Base-by-base conservation (phyloP, 2,888 invertebrate species). In the Stomorhina lunata region DNA sequence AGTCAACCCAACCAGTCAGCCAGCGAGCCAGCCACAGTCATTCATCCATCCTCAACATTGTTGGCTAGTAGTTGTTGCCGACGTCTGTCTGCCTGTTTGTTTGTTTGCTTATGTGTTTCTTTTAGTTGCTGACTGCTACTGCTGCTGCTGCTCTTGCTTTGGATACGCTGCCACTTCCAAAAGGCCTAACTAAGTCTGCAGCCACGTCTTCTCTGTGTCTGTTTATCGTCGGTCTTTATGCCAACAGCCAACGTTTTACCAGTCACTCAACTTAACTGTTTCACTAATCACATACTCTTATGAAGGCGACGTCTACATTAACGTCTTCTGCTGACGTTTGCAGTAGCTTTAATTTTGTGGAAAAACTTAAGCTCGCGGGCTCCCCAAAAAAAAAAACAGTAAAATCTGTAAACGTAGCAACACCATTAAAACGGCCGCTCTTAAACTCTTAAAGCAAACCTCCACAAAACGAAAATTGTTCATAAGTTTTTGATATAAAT, bases 1-100 rank as follows among this genome's bases (percentile, higher is more conserved):
- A 87, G 87, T 85, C 78, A 86, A 50, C 40, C 43, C n/a, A 86
- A 68, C 86, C 87, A 87, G 88, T 89, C 87, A 84, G 85, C 84
- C 78, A 81, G 73, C 76, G 86, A 86, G 87, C 84, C 76, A 86
- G 86, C 84, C 84, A 65, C 61, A 76, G 69, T 71, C 81, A 81
- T 73, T 69, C 79, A 79, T 82, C 79, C 79, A 82, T 82, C 82
- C 80, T 80, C 79, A 80, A 79, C 76, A 81, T 77, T 81, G 79
- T 75, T 83, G 79, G 80, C 84, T 77, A 72, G 53, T 68, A 76
- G 75, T 79, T 65, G 78, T 40, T 73, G n/a, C n/a, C n/a, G 72
- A n/a, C n/a, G n/a, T n/a, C n/a, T n/a, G n/a, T n/a, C n/a, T n/a
- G n/a, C n/a, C n/a, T n/a, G 65, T 80, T 66, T 65, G 53, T 53